These are phyloP conservation scores for Ctena decussata DNA, from an alignment of 2,888 invertebrate genomes.

Conservation along the genomic window DNA sequence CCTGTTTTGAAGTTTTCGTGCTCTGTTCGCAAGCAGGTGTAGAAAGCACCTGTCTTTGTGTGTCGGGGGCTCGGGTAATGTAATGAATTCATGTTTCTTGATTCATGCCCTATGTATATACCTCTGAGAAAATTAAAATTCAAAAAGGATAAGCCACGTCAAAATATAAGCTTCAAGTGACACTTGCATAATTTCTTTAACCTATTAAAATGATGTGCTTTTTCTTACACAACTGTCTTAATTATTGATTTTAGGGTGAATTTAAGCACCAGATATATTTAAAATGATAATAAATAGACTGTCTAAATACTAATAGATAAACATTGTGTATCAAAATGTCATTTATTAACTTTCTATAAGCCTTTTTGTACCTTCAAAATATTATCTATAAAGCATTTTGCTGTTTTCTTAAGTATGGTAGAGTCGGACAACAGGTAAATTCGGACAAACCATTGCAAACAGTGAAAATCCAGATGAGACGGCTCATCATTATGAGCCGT, in stretches of 20 bases:
- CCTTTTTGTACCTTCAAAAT: neutral
- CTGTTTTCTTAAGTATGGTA: too few relatives aligned
- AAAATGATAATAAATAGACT: neutral
- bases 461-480: too few relatives aligned
- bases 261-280: neutral
- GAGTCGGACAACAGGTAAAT: too few relatives aligned
- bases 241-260: neutral
- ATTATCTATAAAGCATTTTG: neutral
- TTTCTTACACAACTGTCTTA: neutral
- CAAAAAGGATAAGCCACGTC: neutral
- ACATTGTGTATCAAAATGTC: neutral
- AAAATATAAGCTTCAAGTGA: neutral
- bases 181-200: neutral
- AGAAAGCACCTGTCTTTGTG: too few relatives aligned
- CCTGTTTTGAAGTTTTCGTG: too few relatives aligned
- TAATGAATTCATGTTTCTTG: too few relatives aligned
- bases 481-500: too few relatives aligned
- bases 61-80: too few relatives aligned
- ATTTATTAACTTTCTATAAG: neutral
- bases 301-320: neutral
- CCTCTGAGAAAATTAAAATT: neutral
- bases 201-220: neutral
- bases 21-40: too few relatives aligned
- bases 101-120: too few relatives aligned
- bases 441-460: too few relatives aligned